Conservation (phyloP, 2,888 invertebrate species). For the Agrenia bidenticulata region DNA sequence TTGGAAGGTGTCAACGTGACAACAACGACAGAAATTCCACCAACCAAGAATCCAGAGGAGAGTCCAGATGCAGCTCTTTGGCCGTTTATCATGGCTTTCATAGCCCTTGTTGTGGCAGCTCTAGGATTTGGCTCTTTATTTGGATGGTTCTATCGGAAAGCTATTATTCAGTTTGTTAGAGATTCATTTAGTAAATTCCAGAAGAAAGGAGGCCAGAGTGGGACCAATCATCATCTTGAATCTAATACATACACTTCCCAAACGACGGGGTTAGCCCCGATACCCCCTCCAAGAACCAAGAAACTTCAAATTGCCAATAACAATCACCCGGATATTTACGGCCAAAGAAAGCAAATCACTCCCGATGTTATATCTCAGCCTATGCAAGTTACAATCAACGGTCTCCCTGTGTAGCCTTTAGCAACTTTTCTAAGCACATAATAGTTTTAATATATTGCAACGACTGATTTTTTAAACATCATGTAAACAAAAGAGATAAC, state of each 20-base stretch:
- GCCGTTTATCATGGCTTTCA: constrained; percentile 53
- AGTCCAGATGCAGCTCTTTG: constrained; percentile 38
- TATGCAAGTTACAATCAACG: constrained; percentile 54
- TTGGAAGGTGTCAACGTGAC: constrained; percentile 42
- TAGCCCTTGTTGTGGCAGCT: constrained; percentile 53
- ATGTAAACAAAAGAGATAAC: no score
- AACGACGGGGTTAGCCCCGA: constrained; percentile 38
- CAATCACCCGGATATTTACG: constrained; percentile 30
- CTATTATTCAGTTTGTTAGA: constrained; percentile 46
- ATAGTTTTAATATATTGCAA: constrained; percentile 1
- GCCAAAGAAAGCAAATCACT: constrained; percentile 46
- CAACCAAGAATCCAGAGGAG: constrained; percentile 19
- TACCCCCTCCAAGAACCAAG: constrained; percentile 52
- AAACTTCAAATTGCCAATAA: constrained; percentile 33
- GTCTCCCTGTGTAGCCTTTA: constrained; percentile 51
- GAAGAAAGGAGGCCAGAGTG: constrained; percentile 24
- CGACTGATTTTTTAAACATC: not conserved
- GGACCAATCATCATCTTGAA: constrained; percentile 18
- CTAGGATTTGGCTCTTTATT: constrained; percentile 52
- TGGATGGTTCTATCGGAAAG: constrained; percentile 54
- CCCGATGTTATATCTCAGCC: constrained; percentile 53
- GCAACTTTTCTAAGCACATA: not conserved
- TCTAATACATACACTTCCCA: constrained; percentile 17
- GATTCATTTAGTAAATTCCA: constrained; percentile 31
- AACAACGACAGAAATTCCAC: constrained; percentile 41